phyloP scores from a whole-genome alignment of 2,113 vertebrate genomes.

The Noctilio leporinus region DNA sequence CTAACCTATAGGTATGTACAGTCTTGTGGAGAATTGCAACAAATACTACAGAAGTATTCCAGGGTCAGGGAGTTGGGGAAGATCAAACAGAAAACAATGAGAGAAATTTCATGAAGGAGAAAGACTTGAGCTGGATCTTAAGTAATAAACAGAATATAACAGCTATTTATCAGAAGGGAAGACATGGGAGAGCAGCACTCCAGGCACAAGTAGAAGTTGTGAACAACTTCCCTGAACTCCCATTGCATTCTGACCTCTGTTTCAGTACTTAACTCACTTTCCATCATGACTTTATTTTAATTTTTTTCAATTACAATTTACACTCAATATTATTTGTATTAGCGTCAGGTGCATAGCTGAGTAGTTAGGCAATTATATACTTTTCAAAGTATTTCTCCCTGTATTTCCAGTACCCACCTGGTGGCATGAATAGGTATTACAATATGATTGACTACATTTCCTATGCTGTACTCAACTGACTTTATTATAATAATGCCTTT shows the following conservation, averaged over 20 bases:
- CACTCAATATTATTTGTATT: background rate
- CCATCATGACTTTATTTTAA: background rate
- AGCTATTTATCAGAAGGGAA: background rate
- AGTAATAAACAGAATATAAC: background rate
- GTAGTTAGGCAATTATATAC: background rate
- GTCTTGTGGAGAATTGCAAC: background rate
- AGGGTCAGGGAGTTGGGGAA: rapidly evolving
- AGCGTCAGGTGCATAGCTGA: background rate
- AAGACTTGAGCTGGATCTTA: background rate
- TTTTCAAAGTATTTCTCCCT: background rate
- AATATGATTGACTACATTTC: background rate
- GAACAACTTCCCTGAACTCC: background rate
- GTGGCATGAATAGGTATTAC: background rate
- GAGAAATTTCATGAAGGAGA: background rate
- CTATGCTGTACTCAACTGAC: background rate
- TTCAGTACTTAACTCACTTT: background rate
- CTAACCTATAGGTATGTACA: background rate
- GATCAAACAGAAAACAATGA: background rate
- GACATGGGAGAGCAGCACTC: background rate
- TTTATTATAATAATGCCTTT: background rate
- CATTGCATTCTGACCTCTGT: background rate
- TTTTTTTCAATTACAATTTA: background rate
- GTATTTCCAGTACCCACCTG: background rate
- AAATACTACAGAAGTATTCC: background rate
- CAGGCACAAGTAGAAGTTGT: background rate